phyloP scores from a whole-genome alignment of 2,888 invertebrate genomes.

The Thalpophila matura region DNA sequence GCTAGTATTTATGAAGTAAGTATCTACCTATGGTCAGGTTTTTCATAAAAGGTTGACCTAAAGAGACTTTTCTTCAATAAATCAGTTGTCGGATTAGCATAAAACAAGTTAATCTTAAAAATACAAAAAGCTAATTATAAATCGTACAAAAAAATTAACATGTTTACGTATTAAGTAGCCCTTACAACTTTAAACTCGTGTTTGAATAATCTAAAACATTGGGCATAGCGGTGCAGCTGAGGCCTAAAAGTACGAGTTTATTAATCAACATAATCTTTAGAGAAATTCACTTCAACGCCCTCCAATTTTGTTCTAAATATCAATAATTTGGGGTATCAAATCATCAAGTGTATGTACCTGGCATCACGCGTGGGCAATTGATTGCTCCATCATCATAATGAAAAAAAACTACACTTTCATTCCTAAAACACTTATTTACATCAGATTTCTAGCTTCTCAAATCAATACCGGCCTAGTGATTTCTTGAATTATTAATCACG shows the following conservation, averaged over 20 bases:
- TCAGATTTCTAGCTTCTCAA: constrained; percentile 24
- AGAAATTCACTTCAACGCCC: constrained; percentile 29
- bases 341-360: not conserved
- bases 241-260: constrained; percentile 3
- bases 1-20: too few relatives aligned
- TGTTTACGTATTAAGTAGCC: constrained; percentile 4
- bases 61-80: not conserved
- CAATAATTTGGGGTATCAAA: constrained; percentile 3
- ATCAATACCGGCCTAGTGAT: constrained; percentile 29
- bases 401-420: constrained; percentile 7
- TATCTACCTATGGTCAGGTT: too few relatives aligned
- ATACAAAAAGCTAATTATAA: constrained; percentile 2
- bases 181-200: constrained; percentile 12
- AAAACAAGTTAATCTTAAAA: constrained; percentile 16
- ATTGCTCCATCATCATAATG: constrained; percentile 3
- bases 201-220: constrained; percentile 24
- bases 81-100: constrained; percentile 19
- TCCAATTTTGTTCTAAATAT: constrained; percentile 12
- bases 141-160: not conserved
- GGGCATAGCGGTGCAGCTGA: constrained; percentile 8
- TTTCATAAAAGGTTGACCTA: not conserved
- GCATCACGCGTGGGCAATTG: constrained; percentile 5
- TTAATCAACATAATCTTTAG: constrained; percentile 30
- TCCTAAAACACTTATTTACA: constrained; percentile 1
- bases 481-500: constrained; percentile 40